A percentile compares a stretch with the other conserved stretches of the same genome.
These are phyloP conservation scores for Heliconius cydno DNA, from an alignment of 2,888 invertebrate species.

Conservation along the genomic window DNA sequence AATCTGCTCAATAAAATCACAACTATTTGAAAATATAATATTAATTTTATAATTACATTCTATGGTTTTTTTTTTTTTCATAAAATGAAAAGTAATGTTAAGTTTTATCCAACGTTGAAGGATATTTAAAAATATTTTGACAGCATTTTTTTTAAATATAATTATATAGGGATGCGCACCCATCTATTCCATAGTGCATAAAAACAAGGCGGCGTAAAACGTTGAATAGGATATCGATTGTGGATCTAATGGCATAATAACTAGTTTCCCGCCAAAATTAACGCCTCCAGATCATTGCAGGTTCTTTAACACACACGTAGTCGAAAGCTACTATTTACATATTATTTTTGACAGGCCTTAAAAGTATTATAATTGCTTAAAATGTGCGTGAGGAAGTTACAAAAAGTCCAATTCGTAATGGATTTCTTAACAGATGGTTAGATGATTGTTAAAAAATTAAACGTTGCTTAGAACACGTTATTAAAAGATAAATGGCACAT, in stretches of 20 bases:
- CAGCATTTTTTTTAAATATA: conserved; percentile 67
- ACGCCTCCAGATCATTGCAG: conserved; percentile 70
- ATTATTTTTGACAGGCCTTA: conserved; percentile 81
- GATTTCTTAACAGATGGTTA: conserved; percentile 67
- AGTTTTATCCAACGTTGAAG: conserved; percentile 37
- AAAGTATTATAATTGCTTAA: conserved; percentile 76
- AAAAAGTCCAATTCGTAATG: conserved; percentile 68
- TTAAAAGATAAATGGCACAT: conserved; percentile 6
- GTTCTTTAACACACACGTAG: conserved; percentile 62
- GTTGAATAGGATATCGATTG: conserved; percentile 79
- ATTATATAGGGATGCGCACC: conserved; percentile 65
- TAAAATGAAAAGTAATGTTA: neutral
- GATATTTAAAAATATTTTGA: conserved; percentile 69
- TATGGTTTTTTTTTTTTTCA: neutral
- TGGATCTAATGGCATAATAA: conserved; percentile 79
- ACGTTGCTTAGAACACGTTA: conserved; percentile 18
- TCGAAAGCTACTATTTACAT: conserved; percentile 79
- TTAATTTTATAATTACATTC: neutral
- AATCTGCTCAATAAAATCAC: no score
- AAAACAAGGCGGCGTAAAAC: conserved; percentile 61
- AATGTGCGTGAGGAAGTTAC: conserved; percentile 67
- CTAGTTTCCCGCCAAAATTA: conserved; percentile 75
- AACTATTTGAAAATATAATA: neutral
- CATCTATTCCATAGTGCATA: conserved; percentile 54
- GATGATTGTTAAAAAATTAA: conserved; percentile 35